Conservation (phyloP, 2,888 invertebrate species). For the Cyclophora albipunctata region DNA sequence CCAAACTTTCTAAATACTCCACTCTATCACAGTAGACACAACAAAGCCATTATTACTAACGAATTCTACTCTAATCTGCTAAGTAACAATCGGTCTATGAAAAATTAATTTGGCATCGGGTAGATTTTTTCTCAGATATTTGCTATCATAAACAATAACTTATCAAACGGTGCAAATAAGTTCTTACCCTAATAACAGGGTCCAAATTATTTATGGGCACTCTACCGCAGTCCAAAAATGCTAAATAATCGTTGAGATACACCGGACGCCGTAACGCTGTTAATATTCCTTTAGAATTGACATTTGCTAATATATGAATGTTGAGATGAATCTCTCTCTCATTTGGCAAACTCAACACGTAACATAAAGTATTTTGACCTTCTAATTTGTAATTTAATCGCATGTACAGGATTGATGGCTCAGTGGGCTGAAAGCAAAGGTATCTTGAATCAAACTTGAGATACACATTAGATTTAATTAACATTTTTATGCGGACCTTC, state of each 20-base stretch:
- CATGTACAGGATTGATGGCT: constrained; percentile 41
- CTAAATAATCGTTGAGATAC: constrained; percentile 35
- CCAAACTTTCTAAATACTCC: too few species aligned
- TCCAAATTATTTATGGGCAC: constrained; percentile 68
- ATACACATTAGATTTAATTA: too few species aligned
- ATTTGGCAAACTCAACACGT: constrained; percentile 54
- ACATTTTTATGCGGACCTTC: too few species aligned
- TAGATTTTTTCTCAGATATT: too few species aligned
- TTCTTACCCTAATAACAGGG: constrained; percentile 59
- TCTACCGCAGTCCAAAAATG: constrained; percentile 57
- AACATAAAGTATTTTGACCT: constrained; percentile 51
- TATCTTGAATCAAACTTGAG: too few species aligned
- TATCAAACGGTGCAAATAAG: too few species aligned
- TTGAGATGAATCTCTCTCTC: constrained; percentile 44
- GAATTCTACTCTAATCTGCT: not conserved
- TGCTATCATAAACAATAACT: too few species aligned
- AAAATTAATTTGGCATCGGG: too few species aligned
- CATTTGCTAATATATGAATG: constrained; percentile 41
- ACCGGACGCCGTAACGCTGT: constrained; percentile 46
- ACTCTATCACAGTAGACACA: too few species aligned
- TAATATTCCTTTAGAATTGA: constrained; percentile 43
- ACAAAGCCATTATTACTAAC: not conserved
- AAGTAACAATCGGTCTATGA: too few species aligned
- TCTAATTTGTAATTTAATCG: constrained; percentile 44
- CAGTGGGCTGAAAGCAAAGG: constrained; percentile 39